Percentiles rank a stretch among this genome's conserved stretches.
These are phyloP conservation scores for Epistrophe grossulariae DNA, from an alignment of 2,888 invertebrate species.

Conservation along the genomic window DNA sequence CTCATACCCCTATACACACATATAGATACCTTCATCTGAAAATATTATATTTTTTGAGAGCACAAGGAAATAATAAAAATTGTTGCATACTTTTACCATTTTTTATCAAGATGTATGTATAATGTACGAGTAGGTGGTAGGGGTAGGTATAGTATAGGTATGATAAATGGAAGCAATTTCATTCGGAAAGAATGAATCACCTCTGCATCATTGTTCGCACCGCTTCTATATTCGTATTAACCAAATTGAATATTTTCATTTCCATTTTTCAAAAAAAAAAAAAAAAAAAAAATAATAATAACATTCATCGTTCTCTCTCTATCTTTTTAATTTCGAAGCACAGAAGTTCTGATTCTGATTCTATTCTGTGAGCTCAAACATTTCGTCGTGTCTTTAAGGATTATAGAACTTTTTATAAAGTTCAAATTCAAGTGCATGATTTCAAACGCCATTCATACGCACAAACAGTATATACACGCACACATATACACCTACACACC, in stretches of 20 bases:
- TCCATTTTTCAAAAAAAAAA: constrained; percentile 61
- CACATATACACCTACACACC: not conserved
- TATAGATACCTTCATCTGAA: constrained; percentile 1
- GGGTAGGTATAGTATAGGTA: not conserved
- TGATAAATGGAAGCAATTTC: constrained; percentile 47
- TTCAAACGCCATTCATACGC: constrained; percentile 34
- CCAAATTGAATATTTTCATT: constrained; percentile 73
- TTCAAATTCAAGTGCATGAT: constrained; percentile 66
- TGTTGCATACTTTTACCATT: constrained; percentile 45
- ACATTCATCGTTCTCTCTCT: constrained; percentile 12
- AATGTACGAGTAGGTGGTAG: not conserved
- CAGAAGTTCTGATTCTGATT: not conserved
- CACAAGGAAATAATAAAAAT: constrained; percentile 20
- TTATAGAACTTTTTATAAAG: constrained; percentile 70
- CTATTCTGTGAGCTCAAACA: constrained; percentile 22
- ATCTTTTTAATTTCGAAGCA: constrained; percentile 7
- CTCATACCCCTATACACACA: too few species aligned
- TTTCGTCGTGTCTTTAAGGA: constrained; percentile 63
- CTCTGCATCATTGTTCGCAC: constrained; percentile 29
- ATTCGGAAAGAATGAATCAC: constrained; percentile 21
- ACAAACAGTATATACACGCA: not conserved
- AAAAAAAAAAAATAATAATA: constrained; percentile 7
- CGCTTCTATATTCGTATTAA: constrained; percentile 36
- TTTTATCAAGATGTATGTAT: constrained; percentile 6
- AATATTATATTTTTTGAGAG: not conserved